Conservation (phyloP, 2,113 vertebrate species). For the Stigmatopora nigra region DNA sequence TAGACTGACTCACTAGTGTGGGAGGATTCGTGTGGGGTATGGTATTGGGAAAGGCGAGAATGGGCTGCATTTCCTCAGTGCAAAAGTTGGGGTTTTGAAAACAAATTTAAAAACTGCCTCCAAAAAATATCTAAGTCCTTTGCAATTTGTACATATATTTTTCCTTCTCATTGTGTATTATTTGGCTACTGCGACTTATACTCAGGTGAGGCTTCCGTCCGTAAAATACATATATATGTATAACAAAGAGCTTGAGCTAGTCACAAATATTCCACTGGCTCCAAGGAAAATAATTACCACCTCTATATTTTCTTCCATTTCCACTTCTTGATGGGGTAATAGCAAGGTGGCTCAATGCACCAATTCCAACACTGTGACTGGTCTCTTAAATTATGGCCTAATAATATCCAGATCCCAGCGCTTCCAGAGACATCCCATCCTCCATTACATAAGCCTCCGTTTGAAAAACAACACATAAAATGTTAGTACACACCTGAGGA, state of each 20-base stretch:
- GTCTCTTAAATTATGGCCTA: constrained; percentile 37
- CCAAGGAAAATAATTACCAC: not conserved
- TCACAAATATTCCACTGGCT: not conserved
- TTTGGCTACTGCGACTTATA: too few relatives aligned
- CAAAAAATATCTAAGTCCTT: too few relatives aligned
- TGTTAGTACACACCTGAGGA: constrained; percentile 40
- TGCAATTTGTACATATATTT: too few relatives aligned
- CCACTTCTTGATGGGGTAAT: not conserved
- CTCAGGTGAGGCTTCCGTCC: too few relatives aligned
- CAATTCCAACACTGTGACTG: constrained; percentile 10
- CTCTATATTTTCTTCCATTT: not conserved
- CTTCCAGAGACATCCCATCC: constrained; percentile 2
- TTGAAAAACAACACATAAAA: constrained; percentile 43
- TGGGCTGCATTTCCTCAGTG: too few relatives aligned
- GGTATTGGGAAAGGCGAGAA: too few relatives aligned
- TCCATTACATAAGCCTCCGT: constrained; percentile 36
- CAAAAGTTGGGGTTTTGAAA: too few relatives aligned
- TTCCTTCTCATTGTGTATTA: too few relatives aligned
- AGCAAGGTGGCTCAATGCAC: not conserved
- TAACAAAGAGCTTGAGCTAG: not conserved
- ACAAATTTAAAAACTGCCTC: too few relatives aligned
- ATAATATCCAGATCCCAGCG: constrained; percentile 25
- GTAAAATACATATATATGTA: too few relatives aligned
- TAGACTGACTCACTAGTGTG: constrained; percentile 26
- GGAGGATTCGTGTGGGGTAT: constrained; percentile 14